Evolutionary conservation across 2,888 invertebrate species (phyloP), one percentile per base, ranked within the genome.

Genomic region (Drosophila vallismaia): DNA sequence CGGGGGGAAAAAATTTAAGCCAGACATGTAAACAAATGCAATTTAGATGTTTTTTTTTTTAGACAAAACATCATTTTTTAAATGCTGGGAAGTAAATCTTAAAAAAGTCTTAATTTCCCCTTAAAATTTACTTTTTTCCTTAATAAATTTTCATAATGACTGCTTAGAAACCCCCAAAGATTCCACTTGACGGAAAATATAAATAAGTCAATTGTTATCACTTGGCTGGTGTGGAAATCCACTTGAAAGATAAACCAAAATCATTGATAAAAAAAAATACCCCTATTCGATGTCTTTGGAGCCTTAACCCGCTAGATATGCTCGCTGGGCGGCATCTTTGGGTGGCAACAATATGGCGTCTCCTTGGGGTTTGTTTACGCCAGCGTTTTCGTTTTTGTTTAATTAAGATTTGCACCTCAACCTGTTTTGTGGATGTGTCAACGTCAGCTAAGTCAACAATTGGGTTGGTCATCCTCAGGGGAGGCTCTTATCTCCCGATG

Each of bases 281-380:
- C 46, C 58, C 26, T 8, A 7, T 24, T 33, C 1, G 33, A 5
- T 4, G 14, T 7, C n/a, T 28, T 12, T 36, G 36, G 4, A 4
- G 68, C n/a, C n/a, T 38, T 36, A 48, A 68, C n/a, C 26, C 33
- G 14, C 24, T 8, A 71, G 72, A 71, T 60, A 48, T 33, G 50
- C 33, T 50, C 5, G 48, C 7, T 19, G 33, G 64, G 29, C 70
- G 64, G 29, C 70, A 53, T 33, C 73, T 38, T 46, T 50, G 29
- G 40, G 24, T n/a, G 14, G 66, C 42, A 46, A 36, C 81, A 80
- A 79, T 64, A 71, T 84, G 78, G 85, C 75, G 67, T 51, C 58
- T 2, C 9, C 8, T 36, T 33, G 19, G 26, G 31, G 63, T 74
- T 82, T 84, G 82, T 78, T 74, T 77, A 78, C 68, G 67, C 69